These are phyloP conservation scores for Chloroceryle amazona DNA, from an alignment of 2,797 vertebrate genomes.

Conservation along the genomic window DNA sequence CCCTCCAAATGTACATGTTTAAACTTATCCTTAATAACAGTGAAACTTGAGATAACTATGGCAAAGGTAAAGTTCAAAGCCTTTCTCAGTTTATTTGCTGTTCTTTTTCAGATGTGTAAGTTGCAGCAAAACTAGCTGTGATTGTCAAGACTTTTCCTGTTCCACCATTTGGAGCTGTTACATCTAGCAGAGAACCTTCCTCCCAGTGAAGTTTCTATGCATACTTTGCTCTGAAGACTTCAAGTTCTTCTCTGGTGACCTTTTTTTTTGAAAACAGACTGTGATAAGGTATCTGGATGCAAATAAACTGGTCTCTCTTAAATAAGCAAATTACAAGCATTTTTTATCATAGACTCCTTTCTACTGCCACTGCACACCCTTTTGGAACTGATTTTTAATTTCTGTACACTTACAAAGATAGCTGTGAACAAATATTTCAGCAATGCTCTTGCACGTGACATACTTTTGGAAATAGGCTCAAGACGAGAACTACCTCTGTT, in stretches of 20 bases:
- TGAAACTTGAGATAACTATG: background rate
- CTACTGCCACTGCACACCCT: background rate
- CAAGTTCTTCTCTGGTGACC: background rate
- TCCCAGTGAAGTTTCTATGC: background rate
- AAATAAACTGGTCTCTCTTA: background rate
- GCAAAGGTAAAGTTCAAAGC: background rate
- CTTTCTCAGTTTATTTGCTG: background rate
- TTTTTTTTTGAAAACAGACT: background rate
- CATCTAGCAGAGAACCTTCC: background rate
- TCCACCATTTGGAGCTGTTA: background rate
- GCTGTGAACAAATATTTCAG: background rate
- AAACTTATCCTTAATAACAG: background rate
- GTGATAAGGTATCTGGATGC: background rate
- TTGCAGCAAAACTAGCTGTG: background rate
- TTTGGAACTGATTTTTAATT: conserved; percentile 17
- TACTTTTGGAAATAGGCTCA: background rate
- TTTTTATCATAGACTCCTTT: background rate
- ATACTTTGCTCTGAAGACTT: background rate
- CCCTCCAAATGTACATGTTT: background rate
- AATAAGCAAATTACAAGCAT: background rate
- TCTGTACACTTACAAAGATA: background rate
- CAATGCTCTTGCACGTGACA: background rate
- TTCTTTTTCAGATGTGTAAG: background rate
- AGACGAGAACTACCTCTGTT: background rate
- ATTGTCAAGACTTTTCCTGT: background rate